Evolutionary conservation across 2,888 invertebrate genomes (phyloP), one percentile per base, ranked within the genome.

Genomic region (Cantharis rustica): DNA sequence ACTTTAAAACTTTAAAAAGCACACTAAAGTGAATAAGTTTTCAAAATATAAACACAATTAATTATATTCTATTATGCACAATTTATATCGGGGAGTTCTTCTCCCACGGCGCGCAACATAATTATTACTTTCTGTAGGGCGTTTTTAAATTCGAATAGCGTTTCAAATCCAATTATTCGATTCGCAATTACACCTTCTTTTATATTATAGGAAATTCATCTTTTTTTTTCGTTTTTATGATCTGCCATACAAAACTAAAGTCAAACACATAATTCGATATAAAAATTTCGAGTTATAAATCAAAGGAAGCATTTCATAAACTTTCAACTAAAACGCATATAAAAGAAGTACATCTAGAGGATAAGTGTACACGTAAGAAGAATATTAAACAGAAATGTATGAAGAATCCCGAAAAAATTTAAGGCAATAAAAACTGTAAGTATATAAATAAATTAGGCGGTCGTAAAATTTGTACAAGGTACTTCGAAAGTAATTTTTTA

Each of bases 1-100:
- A 69, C 69, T 69, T 69, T 16, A 16, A 69, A 69, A 31, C 15
- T 27, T 69, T 69, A 16, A 71, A 63, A 64, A 61, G 17, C 26
- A 66, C 62, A 27, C 63, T 64, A 63, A 26, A 31, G 47, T 47
- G 47, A 71, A 71, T 71, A 26, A 23, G 26, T 27, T 69, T 69
- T 31, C 16, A 27, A 27, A 71, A 66, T 27, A 64, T 31, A 63
- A 70, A 23, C 20, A 47, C 47, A 15, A 70, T 16, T 47, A 47
- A 47, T 47, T 47, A n/a, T 47, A 47, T n/a, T n/a, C 31, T 10
- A 47, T 47, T 47, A 47, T 47, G 47, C 7, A n/a, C 47, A 47
- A 47, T 47, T 47, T 47, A 47, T 47, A 47, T 47, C 47, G 7
- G n/a, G 7, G n/a, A 47, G 47, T 47, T 47, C 47, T n/a, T 47